These are phyloP conservation scores for Umimayanthus chanpuru DNA, from an alignment of 92 coral and sea anemone genomes.

Conservation along the genomic window DNA sequence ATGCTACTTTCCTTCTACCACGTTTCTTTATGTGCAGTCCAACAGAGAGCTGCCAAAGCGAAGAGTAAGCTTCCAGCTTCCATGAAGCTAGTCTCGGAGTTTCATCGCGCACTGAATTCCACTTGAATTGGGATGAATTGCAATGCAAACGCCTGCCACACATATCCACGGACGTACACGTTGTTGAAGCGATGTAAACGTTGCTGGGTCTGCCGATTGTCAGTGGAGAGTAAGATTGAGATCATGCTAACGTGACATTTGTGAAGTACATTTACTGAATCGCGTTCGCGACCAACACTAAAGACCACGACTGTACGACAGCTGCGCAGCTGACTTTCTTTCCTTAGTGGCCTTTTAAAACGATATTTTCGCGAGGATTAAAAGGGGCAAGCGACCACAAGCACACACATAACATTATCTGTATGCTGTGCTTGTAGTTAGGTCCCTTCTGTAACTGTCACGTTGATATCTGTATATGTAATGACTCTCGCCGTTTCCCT, in stretches of 20 bases:
- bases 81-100: background rate
- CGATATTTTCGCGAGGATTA: background rate
- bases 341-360: background rate
- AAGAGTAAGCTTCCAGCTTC: conserved; percentile 36
- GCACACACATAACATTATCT: background rate
- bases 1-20: no score
- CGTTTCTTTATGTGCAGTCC: background rate
- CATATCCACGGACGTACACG: background rate
- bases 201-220: background rate
- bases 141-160: background rate
- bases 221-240: background rate
- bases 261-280: background rate
- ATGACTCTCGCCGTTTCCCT: background rate
- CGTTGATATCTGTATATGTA: background rate
- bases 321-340: background rate
- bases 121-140: background rate
- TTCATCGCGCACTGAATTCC: background rate
- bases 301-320: background rate
- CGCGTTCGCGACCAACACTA: background rate
- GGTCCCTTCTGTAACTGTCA: background rate
- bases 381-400: no score
- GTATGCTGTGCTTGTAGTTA: background rate
- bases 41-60: background rate
- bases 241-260: background rate
- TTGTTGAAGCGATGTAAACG: background rate